phyloP scores from a whole-genome alignment of 2,797 vertebrate species.

The Micromesistius poutassou region DNA sequence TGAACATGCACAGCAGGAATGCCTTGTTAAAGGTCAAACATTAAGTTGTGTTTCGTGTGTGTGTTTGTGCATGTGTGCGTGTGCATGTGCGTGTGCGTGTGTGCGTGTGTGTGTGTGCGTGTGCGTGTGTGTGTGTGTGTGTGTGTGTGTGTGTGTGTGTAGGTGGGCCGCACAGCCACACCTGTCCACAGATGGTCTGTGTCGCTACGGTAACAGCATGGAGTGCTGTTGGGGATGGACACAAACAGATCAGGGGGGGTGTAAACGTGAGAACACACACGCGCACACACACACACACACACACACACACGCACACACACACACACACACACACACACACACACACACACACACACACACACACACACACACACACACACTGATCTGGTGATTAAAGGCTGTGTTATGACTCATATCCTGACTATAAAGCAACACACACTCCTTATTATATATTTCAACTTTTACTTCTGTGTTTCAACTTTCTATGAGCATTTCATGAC shows the following conservation, averaged over 20 bases:
- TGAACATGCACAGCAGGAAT: neutral
- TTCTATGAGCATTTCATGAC: neutral
- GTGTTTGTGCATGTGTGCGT: neutral
- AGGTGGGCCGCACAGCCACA: constrained; percentile 73
- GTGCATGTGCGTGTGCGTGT: constrained; percentile 4
- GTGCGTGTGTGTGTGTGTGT: constrained; percentile 11
- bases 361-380: constrained; percentile 19
- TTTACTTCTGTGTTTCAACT: neutral
- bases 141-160: constrained; percentile 25
- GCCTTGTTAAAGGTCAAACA: neutral
- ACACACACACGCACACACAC: constrained; percentile 17
- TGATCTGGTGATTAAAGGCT: constrained; percentile 51
- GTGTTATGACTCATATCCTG: constrained; percentile 53
- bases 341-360: constrained; percentile 3
- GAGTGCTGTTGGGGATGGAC: constrained; percentile 95
- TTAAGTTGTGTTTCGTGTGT: neutral
- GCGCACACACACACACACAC: constrained; percentile 2
- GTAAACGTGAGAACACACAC: constrained; percentile 79
- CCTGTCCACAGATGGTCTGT: constrained; percentile 73
- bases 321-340: neutral
- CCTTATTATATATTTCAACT: neutral
- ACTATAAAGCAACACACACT: constrained; percentile 41
- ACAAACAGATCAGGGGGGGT: constrained; percentile 74
- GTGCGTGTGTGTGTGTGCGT: constrained; percentile 5
- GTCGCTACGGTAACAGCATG: constrained; percentile 79